These are phyloP conservation scores for Campaea margaritaria DNA, from an alignment of 2,888 invertebrate genomes.

Conservation along the genomic window DNA sequence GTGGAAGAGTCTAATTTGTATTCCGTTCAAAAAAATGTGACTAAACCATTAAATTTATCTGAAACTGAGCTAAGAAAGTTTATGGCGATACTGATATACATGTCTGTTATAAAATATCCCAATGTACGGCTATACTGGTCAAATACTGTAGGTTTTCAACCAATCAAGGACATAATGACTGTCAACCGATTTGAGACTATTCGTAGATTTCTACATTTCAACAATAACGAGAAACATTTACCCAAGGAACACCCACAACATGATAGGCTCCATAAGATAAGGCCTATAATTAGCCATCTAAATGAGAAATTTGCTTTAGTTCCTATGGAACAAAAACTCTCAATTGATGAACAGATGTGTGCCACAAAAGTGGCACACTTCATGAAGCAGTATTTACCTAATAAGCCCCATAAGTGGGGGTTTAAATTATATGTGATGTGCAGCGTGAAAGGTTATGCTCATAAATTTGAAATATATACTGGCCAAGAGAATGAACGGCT, in stretches of 20 bases:
- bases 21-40: slow-evolving; percentile 29
- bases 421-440: slow-evolving; percentile 44
- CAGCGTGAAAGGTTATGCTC: slow-evolving; percentile 43
- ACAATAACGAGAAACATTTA: slow-evolving; percentile 49
- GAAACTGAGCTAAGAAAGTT: slow-evolving; percentile 49
- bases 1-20: slow-evolving; percentile 31
- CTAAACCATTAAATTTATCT: slow-evolving; percentile 22
- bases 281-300: slow-evolving; percentile 50
- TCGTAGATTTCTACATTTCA: slow-evolving; percentile 50
- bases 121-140: slow-evolving; percentile 53
- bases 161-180: slow-evolving; percentile 49
- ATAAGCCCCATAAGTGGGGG: slow-evolving; percentile 45
- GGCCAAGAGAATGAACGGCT: slow-evolving; percentile 45
- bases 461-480: slow-evolving; percentile 45
- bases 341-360: slow-evolving; percentile 47
- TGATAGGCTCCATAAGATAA: slow-evolving; percentile 50
- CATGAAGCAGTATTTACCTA: slow-evolving; percentile 46
- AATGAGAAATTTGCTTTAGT: slow-evolving; percentile 49
- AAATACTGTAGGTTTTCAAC: slow-evolving; percentile 50
- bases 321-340: slow-evolving; percentile 49
- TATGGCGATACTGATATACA: slow-evolving; percentile 47
- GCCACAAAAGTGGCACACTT: slow-evolving; percentile 53
- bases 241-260: slow-evolving; percentile 46
- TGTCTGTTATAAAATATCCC: slow-evolving; percentile 50
- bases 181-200: slow-evolving; percentile 52